A percentile compares a stretch with the other conserved stretches of the same genome.
These are phyloP conservation scores for Yponomeuta plumbellus DNA, from an alignment of 2,888 invertebrate species.

Conservation along the genomic window DNA sequence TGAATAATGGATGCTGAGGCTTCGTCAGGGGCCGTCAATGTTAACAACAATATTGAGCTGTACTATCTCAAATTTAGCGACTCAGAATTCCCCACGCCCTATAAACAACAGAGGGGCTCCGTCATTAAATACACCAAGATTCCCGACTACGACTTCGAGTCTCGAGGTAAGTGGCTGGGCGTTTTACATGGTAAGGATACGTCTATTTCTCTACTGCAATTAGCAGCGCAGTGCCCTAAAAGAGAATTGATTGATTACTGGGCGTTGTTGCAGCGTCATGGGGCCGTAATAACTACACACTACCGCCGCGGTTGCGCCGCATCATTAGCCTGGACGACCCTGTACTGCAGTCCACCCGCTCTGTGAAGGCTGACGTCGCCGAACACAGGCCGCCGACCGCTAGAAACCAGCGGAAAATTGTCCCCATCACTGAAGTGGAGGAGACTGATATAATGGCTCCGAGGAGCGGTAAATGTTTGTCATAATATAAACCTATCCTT, in stretches of 20 bases:
- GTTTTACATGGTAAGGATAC: neutral
- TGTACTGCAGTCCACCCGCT: constrained; percentile 35
- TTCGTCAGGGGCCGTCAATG: constrained; percentile 42
- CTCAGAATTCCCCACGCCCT: constrained; percentile 32
- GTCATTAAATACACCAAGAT: constrained; percentile 61
- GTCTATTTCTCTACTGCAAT: neutral
- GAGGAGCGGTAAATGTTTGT: neutral
- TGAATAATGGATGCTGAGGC: constrained; percentile 60
- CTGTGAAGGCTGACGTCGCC: constrained; percentile 34
- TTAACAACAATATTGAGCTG: constrained; percentile 42
- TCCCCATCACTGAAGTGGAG: constrained; percentile 6
- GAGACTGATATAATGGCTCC: neutral
- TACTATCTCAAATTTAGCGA: constrained; percentile 44
- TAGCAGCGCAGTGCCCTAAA: neutral
- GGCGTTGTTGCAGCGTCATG: constrained; percentile 40
- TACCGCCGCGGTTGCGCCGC: constrained; percentile 50
- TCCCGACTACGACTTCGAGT: constrained; percentile 49
- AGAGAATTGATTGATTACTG: neutral
- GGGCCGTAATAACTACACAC: constrained; percentile 35
- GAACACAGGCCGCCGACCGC: neutral
- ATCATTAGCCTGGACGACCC: constrained; percentile 49
- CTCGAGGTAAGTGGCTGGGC: neutral
- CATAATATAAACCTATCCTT: too few species aligned
- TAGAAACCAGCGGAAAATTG: neutral
- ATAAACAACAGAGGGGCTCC: constrained; percentile 42